A percentile compares a stretch with the other conserved stretches of the same genome.
These are phyloP conservation scores for Ophion slaviceki DNA, from an alignment of 2,888 invertebrate genomes.

Conservation along the genomic window DNA sequence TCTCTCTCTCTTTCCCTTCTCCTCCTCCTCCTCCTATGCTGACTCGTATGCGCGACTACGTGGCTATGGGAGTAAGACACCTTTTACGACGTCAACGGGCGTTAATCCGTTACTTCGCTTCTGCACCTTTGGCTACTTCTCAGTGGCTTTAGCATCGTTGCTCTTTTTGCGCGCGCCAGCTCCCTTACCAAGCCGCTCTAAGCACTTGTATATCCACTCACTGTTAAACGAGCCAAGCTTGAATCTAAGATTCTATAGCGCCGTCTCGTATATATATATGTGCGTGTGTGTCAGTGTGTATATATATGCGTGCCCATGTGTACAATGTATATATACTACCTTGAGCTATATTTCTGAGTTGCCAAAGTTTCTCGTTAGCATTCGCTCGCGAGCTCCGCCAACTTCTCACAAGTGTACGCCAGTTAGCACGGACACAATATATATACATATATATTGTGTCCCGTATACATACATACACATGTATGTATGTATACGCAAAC, in stretches of 20 bases:
- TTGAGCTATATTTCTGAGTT: constrained; percentile 51
- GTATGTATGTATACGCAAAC: not conserved
- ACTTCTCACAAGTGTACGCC: constrained; percentile 50
- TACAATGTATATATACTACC: constrained; percentile 1
- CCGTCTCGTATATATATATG: not conserved
- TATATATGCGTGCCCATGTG: not conserved
- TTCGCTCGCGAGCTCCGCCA: constrained; percentile 47
- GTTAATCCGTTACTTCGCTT: constrained; percentile 51
- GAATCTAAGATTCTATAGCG: constrained; percentile 30
- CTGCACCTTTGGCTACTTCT: constrained; percentile 45
- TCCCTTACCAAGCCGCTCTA: constrained; percentile 31
- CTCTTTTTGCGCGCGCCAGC: constrained; percentile 49
- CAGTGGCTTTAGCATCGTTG: constrained; percentile 38
- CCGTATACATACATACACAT: not conserved
- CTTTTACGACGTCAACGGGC: constrained; percentile 44
- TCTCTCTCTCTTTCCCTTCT: not conserved
- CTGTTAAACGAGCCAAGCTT: constrained; percentile 61
- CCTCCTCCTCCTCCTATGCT: too few relatives aligned
- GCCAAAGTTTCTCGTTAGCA: constrained; percentile 61
- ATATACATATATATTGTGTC: not conserved
- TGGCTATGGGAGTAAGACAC: constrained; percentile 34
- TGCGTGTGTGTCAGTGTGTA: not conserved
- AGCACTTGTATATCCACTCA: constrained; percentile 53
- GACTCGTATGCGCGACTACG: constrained; percentile 11
- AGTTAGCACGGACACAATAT: constrained; percentile 61